Conservation (phyloP, 2,113 vertebrate genomes). For the Corythornis madagascariensis region DNA sequence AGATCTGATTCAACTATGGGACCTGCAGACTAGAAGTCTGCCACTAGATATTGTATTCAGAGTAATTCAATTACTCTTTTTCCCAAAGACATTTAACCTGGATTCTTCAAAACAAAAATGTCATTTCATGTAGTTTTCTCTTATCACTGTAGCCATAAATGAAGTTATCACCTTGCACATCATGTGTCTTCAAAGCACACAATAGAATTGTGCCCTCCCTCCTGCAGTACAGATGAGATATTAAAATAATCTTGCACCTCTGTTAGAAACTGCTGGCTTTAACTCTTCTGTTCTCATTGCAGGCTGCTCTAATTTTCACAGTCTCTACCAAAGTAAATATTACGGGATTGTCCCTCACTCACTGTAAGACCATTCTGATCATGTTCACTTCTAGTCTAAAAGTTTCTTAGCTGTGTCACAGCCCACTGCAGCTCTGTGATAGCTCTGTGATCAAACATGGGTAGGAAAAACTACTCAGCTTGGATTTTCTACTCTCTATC, state of each 20-base stretch:
- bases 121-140: not conserved
- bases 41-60: not conserved
- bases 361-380: fast-evolving
- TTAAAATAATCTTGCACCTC: not conserved
- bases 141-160: not conserved
- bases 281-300: not conserved
- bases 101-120: not conserved
- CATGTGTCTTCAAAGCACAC: not conserved
- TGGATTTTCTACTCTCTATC: not conserved
- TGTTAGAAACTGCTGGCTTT: not conserved
- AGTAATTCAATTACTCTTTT: not conserved
- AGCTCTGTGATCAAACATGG: not conserved
- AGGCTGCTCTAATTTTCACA: not conserved
- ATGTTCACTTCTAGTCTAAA: not conserved
- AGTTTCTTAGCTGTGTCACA: not conserved
- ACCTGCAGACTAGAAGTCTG: not conserved
- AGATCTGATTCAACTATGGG: not conserved
- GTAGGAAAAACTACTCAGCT: not conserved
- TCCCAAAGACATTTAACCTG: not conserved
- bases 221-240: not conserved
- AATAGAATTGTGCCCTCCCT: not conserved
- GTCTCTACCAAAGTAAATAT: not conserved
- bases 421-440: not conserved
- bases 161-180: not conserved
- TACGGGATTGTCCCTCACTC: not conserved